A percentile compares a stretch with the other conserved stretches of the same genome.
phyloP scores from a whole-genome alignment of 2,113 vertebrate species.

The Aptenodytes patagonicus region DNA sequence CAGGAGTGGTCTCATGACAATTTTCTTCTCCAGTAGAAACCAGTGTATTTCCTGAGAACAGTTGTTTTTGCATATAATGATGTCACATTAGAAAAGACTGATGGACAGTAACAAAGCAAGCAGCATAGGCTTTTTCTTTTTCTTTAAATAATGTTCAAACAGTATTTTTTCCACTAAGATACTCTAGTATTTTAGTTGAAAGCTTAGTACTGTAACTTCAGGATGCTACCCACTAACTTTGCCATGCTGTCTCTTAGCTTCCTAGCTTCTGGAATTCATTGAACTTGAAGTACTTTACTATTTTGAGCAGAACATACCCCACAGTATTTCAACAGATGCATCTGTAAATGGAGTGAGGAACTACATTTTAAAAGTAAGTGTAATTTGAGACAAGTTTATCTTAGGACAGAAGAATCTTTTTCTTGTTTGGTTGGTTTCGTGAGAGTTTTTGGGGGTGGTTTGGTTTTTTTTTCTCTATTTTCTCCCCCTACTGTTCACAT shows the following conservation, averaged over 20 bases:
- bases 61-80: background rate
- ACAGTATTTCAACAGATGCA: background rate
- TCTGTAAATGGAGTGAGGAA: background rate
- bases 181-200: background rate
- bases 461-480: background rate
- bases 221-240: background rate
- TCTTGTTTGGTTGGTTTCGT: background rate
- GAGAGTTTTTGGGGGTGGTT: rapidly evolving
- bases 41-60: background rate
- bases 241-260: background rate
- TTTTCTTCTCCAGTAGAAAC: background rate
- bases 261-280: background rate
- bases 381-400: background rate
- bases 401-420: background rate
- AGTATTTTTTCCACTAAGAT: background rate
- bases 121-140: background rate
- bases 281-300: background rate
- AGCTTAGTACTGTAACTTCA: background rate
- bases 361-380: background rate
- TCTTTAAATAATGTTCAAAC: background rate
- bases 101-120: background rate
- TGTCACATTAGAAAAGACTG: background rate
- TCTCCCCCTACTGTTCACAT: background rate
- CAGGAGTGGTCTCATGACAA: background rate
- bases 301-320: background rate